Conservation (phyloP, 2,888 invertebrate genomes). For the Dysmachus trigonus region DNA sequence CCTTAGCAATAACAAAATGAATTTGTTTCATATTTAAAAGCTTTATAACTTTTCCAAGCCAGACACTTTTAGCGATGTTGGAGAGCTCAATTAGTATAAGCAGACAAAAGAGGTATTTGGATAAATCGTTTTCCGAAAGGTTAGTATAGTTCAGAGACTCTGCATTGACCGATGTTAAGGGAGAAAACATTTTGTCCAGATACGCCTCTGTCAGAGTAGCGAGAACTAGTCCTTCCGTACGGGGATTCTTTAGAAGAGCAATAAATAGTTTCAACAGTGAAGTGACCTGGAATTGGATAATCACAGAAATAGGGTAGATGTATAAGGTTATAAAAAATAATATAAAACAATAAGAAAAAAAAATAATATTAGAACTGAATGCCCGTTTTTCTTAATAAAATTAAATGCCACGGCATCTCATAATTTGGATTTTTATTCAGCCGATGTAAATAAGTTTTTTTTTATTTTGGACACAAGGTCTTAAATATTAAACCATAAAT, state of each 20-base stretch:
- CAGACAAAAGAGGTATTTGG: conserved; percentile 58
- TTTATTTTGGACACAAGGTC: not conserved
- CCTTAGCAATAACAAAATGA: conserved; percentile 60
- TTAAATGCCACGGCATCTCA: too few relatives aligned
- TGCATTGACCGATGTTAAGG: conserved; percentile 54
- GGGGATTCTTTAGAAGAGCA: conserved; percentile 56
- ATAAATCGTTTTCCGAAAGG: conserved; percentile 54
- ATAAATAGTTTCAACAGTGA: conserved; percentile 57
- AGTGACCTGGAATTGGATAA: conserved; percentile 51
- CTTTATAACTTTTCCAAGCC: conserved; percentile 59
- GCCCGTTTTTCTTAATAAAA: too few relatives aligned
- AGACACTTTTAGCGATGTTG: conserved; percentile 60
- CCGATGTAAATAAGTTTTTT: too few relatives aligned
- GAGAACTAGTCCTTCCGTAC: conserved; percentile 60
- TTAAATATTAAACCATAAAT: not conserved
- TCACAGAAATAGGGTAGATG: not conserved
- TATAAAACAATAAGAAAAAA: too few relatives aligned
- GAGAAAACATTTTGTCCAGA: conserved; percentile 60
- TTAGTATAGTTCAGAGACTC: conserved; percentile 53
- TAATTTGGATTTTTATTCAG: too few relatives aligned
- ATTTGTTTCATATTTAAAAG: conserved; percentile 58
- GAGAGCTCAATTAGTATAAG: conserved; percentile 59
- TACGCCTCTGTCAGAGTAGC: conserved; percentile 61
- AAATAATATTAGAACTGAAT: too few relatives aligned
- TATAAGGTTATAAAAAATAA: too few relatives aligned